phyloP scores from a whole-genome alignment of 2,888 invertebrate species.

The Acleris sparsana region DNA sequence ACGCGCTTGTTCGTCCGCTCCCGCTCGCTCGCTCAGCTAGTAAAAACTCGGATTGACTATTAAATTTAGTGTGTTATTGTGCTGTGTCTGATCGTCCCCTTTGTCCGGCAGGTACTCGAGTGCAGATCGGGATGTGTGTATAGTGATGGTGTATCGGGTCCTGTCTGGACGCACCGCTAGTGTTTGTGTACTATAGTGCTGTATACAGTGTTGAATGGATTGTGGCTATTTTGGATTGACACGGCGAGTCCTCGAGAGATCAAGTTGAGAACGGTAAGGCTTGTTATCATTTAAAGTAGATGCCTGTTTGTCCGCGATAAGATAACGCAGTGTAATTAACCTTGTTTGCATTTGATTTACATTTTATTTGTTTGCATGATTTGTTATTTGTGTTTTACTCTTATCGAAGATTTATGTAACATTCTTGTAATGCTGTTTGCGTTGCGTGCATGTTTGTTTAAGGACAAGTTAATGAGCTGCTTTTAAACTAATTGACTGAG shows the following conservation, averaged over 20 bases:
- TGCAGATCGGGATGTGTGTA: constrained; percentile 71
- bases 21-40: constrained; percentile 44
- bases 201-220: constrained; percentile 77
- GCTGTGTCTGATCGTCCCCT: constrained; percentile 63
- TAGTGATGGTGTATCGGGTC: constrained; percentile 78
- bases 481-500: constrained; percentile 22
- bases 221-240: constrained; percentile 80
- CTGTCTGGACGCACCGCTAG: constrained; percentile 69
- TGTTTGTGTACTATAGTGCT: constrained; percentile 78
- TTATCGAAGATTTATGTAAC: constrained; percentile 34
- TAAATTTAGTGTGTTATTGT: constrained; percentile 60
- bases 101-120: constrained; percentile 64
- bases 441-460: constrained; percentile 23
- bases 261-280: constrained; percentile 79
- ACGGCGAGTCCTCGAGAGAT: constrained; percentile 76
- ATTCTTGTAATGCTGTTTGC: constrained; percentile 22
- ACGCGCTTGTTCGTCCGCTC: constrained; percentile 42
- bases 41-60: constrained; percentile 49
- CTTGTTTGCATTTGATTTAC: constrained; percentile 38
- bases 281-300: constrained; percentile 37
- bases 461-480: constrained; percentile 26
- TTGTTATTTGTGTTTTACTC: constrained; percentile 35
- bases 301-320: constrained; percentile 32
- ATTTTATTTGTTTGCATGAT: constrained; percentile 39
- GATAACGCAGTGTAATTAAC: constrained; percentile 35